Evolutionary conservation across 2,888 invertebrate species (phyloP).

Genomic region (Deladenus siricidicola): DNA sequence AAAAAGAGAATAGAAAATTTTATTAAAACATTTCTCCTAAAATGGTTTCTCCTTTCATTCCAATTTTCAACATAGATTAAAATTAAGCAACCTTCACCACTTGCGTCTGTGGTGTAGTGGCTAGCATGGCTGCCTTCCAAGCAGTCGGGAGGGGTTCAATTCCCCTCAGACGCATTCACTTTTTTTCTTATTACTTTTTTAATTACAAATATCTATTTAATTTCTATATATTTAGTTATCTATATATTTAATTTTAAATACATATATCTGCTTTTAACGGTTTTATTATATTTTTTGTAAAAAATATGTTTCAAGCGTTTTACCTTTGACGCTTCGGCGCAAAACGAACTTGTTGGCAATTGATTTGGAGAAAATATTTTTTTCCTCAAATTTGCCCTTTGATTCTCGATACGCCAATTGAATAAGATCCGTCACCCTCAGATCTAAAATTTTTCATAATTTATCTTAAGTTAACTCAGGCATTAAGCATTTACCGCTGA

Average conservation of each 20-base stretch:
- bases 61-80: too few species aligned
- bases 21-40: background rate
- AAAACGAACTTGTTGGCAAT: conserved; percentile 14
- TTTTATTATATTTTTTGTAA: too few species aligned
- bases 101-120: too few species aligned
- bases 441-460: conserved; percentile 15
- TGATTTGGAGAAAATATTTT: conserved; percentile 11
- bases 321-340: conserved; percentile 10
- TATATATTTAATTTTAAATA: background rate
- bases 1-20: background rate
- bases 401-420: conserved; percentile 18
- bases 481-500: conserved; percentile 31
- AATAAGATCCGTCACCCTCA: conserved; percentile 25
- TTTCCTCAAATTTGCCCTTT: conserved; percentile 1
- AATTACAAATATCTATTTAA: too few species aligned
- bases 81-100: too few species aligned
- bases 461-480: background rate
- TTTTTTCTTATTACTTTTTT: too few species aligned
- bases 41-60: too few species aligned
- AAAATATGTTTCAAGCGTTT: background rate
- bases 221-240: too few species aligned
- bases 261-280: too few species aligned
- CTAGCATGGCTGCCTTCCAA: too few species aligned
- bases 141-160: too few species aligned
- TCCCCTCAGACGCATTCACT: too few species aligned